Evolutionary conservation across 2,888 invertebrate genomes (phyloP), one percentile per base, ranked within the genome.

Genomic region (Gryllus longicercus): DNA sequence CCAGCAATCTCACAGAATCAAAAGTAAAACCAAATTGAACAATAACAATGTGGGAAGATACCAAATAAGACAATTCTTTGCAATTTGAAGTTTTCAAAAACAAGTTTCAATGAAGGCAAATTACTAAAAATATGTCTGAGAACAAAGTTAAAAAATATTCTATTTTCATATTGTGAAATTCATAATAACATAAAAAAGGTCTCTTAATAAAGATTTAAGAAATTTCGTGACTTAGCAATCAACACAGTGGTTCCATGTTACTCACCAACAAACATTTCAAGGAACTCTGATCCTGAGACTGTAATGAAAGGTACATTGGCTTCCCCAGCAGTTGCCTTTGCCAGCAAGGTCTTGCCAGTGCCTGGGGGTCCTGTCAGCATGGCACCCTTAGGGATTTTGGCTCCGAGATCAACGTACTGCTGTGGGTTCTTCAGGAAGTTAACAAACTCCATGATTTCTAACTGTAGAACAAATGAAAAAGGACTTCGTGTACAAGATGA

Each of bases 371-470:
- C 94, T 81, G 96, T 96, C 8, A 96, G 88, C 90, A 96, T 93
- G 11, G 96, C 96, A 25, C 96, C 96, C 87, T 98, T 99, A 0
- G 99, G 99, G 85, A 99, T 99, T 88, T 99, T 99, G 3, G 99
- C 99, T 80, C 99, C 99, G 80, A 99, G 91, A 84, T 98, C 96
- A 84, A 96, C 94, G 86, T 99, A 99, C 85, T 99, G 98, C 85
- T 98, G 96, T 0, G 99, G 99, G 89, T 99, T 98, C 87, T 99
- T 99, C 75, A 99, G 88, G 86, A 99, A 99, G 88, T 99, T 99
- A 0, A 99, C 99, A 90, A 99, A 99, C 86, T 99, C 99, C 98
- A 99, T 98, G 83, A 99, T 99, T 90, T 99, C 99, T 83, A 99
- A 93, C 89, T 63, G 63, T 8, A 8, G 63, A 10, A 63, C n/a